A percentile compares a stretch with the other conserved stretches of the same genome.
Conservation (phyloP, 2,113 vertebrate genomes). For the Sclerurus mexicanus region DNA sequence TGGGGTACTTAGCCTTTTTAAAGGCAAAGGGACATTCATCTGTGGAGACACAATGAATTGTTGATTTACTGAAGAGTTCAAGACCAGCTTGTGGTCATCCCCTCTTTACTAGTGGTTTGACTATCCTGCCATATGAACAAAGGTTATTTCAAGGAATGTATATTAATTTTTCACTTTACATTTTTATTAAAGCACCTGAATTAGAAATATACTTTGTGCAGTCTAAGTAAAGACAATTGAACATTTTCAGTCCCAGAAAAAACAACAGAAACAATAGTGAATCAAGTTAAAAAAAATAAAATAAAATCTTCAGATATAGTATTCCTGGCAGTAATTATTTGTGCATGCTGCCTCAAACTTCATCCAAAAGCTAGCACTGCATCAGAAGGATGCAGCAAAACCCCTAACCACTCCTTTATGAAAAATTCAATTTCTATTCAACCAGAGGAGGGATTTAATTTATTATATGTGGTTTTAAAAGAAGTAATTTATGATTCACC, state of each 20-base stretch:
- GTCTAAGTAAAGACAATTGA: neutral
- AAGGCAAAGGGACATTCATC: neutral
- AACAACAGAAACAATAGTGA: neutral
- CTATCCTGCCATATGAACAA: neutral
- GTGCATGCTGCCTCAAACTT: neutral
- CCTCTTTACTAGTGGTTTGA: neutral
- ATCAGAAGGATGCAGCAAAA: neutral
- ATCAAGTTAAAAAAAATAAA: neutral
- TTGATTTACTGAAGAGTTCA: neutral
- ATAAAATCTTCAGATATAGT: neutral
- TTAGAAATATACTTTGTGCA: neutral
- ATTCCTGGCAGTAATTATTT: neutral
- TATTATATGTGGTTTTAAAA: constrained; percentile 62
- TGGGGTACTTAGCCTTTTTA: neutral
- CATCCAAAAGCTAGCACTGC: neutral
- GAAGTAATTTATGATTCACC: constrained; percentile 57
- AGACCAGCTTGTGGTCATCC: neutral
- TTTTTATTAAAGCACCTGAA: neutral
- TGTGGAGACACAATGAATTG: neutral
- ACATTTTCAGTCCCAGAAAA: neutral
- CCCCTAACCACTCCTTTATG: neutral
- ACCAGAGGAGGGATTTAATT: constrained; percentile 50
- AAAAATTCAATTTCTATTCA: constrained; percentile 50
- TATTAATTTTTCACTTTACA: neutral
- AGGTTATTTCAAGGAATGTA: neutral